Conservation (phyloP, 1,140 invertebrate genomes). For the Cydia strobilella region DNA sequence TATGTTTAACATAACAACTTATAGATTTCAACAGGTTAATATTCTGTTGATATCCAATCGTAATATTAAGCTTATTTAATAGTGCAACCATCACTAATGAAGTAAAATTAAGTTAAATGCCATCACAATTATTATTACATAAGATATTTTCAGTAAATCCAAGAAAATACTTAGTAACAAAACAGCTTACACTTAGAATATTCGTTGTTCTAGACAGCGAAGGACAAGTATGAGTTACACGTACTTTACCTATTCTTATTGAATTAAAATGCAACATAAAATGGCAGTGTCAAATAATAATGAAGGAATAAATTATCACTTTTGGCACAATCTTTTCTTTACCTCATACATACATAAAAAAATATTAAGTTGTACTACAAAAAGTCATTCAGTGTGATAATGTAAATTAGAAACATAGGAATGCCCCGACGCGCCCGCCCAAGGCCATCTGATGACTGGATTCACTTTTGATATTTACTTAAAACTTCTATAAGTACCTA, state of each 20-base stretch:
- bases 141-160: constrained; percentile 40
- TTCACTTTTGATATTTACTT: background rate
- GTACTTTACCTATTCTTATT: constrained; percentile 31
- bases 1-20: background rate
- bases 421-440: background rate
- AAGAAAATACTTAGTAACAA: background rate
- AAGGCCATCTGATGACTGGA: background rate
- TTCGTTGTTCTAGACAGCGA: constrained; percentile 51
- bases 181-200: constrained; percentile 39
- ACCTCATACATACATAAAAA: too few relatives aligned
- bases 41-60: background rate
- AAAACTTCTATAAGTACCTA: background rate
- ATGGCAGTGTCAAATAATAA: constrained; percentile 60
- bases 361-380: background rate
- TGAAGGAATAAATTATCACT: constrained; percentile 38
- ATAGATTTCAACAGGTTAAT: background rate
- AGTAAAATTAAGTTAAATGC: constrained; percentile 55
- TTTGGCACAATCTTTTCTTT: constrained; percentile 59
- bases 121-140: constrained; percentile 45
- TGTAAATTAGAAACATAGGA: background rate
- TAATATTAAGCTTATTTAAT: background rate
- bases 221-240: constrained; percentile 14
- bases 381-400: background rate
- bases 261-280: constrained; percentile 43
- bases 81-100: constrained; percentile 43